Percentiles rank a stretch among this genome's conserved stretches.
phyloP scores from a whole-genome alignment of 2,888 invertebrate genomes.

The Polymixis flavicincta region DNA sequence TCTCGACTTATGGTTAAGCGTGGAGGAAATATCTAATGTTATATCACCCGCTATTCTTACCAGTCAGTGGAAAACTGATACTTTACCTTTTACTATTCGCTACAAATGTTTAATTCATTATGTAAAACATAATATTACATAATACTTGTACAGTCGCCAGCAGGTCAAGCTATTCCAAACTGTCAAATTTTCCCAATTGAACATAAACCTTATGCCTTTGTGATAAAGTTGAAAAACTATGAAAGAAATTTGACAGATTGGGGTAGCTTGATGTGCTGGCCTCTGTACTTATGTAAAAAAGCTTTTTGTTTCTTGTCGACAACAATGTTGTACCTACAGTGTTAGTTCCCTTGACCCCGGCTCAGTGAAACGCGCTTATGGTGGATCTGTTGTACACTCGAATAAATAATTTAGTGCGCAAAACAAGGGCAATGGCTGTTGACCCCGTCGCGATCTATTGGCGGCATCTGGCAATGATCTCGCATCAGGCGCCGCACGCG shows the following conservation, averaged over 20 bases:
- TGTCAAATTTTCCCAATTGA: no score
- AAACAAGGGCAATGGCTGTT: slow-evolving; percentile 90
- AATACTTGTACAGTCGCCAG: no score
- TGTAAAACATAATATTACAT: slow-evolving; percentile 35
- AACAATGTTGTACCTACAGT: slow-evolving; percentile 65
- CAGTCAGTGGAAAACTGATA: slow-evolving; percentile 11
- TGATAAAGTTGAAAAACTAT: no score
- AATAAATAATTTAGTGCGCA: slow-evolving; percentile 85
- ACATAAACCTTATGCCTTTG: no score
- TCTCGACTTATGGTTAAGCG: slow-evolving; percentile 10
- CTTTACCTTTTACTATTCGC: slow-evolving; percentile 4
- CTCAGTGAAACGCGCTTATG: slow-evolving; percentile 70
- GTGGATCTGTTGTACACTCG: slow-evolving; percentile 73
- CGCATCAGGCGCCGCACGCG: slow-evolving; percentile 81
- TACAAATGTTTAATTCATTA: slow-evolving; percentile 31
- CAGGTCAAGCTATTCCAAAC: no score
- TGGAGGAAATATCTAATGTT: slow-evolving; percentile 30
- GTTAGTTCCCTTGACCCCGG: slow-evolving; percentile 81
- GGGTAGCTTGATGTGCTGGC: no score
- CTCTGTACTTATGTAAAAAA: slow-evolving; percentile 45
- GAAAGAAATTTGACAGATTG: no score
- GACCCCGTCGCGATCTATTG: slow-evolving; percentile 89
- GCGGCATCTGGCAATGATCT: slow-evolving; percentile 89
- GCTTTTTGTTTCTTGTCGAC: slow-evolving; percentile 26
- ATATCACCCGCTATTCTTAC: background rate